These are phyloP conservation scores for Eudorcas thomsonii DNA, from an alignment of 2,113 vertebrate species.

Conservation along the genomic window DNA sequence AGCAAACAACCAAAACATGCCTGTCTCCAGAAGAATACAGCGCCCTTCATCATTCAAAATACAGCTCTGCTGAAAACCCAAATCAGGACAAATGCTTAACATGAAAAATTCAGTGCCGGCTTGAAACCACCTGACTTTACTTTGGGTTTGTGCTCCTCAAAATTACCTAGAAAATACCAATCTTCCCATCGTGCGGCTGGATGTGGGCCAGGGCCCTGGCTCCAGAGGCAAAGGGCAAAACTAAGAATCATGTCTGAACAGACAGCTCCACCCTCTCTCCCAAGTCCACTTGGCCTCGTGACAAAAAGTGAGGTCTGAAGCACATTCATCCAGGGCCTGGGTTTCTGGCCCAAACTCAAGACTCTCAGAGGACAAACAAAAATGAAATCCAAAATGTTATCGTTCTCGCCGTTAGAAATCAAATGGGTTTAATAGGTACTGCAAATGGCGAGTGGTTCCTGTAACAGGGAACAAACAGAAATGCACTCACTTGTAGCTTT, in stretches of 20 bases:
- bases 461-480: background rate
- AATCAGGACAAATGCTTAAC: conserved; percentile 78
- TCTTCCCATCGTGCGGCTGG: conserved; percentile 80
- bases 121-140: conserved; percentile 83
- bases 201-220: conserved; percentile 85
- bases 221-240: conserved; percentile 89
- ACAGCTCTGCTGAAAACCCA: conserved; percentile 68
- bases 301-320: conserved; percentile 84
- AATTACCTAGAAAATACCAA: conserved; percentile 84
- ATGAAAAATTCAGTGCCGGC: conserved; percentile 76
- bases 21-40: conserved; percentile 61
- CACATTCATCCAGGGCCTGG: conserved; percentile 83
- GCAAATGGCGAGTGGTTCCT: background rate
- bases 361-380: conserved; percentile 75
- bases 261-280: conserved; percentile 83
- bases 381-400: conserved; percentile 78
- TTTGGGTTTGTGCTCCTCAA: conserved; percentile 81
- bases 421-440: conserved; percentile 50
- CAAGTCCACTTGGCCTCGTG: conserved; percentile 84
- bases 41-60: conserved; percentile 73
- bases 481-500: background rate
- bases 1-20: conserved; percentile 67
- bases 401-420: conserved; percentile 60
- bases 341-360: conserved; percentile 80
- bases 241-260: conserved; percentile 87